Base-by-base conservation (phyloP, 2,797 vertebrate genomes). In the Argentina silus region DNA sequence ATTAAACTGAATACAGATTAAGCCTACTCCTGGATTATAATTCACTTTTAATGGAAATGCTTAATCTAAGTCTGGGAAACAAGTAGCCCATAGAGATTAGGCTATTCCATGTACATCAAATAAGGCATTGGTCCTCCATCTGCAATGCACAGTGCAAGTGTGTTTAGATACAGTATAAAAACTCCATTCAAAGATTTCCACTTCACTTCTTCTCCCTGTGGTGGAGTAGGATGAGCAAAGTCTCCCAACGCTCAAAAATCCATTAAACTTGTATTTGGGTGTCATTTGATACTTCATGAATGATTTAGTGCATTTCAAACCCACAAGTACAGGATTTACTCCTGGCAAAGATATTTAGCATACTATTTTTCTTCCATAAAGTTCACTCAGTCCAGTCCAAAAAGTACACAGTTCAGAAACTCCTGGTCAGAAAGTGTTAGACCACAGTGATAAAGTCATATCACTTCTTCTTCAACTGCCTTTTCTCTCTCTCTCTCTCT, bases 261-360 rank as follows among this genome's bases (percentile, higher is more conserved):
- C 89, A 92, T 93, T 91, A 90, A 93, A 90, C 89, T 91, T 91
- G 91, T 90, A 91, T 91, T 91, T 91, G 88, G 89, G 89, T 93
- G 91, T 92, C 88, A 93, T 91, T 91, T 91, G 90, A 93, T 92
- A 93, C 89, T 86, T 90, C 90, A 91, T 92, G 85, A 93, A 91
- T 90, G 90, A 91, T 92, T 91, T 85, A 93, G 87, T 80, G 84
- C 77, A 85, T 90, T 88, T 91, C 86, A 90, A 89, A 87, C 74
- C 85, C 83, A 83, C 84, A 89, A 88, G 89, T 75, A 81, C 78
- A 79, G 81, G 83, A 90, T 90, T 90, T 88, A 83, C 78, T 78
- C 78, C 70, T 60, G 62, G 70, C 83, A 81, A 77, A 83, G 85
- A 84, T 71, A 57, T 19, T 23, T 21, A 86, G 85, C 73, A 73